Conservation (phyloP, 2,113 vertebrate genomes). For the Eurypyga helias region DNA sequence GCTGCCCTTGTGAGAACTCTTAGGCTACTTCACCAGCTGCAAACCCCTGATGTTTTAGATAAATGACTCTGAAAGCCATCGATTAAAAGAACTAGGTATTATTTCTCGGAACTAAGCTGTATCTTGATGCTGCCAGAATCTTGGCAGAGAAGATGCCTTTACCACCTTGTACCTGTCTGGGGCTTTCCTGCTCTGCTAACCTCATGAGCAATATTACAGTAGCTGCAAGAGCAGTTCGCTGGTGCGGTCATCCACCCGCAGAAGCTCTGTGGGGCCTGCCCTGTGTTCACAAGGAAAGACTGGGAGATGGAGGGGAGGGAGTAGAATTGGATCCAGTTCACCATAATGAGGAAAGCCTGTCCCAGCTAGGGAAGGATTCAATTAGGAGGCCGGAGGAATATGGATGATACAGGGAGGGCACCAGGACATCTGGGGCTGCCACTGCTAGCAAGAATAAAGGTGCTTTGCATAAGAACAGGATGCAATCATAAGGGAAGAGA, state of each 20-base stretch:
- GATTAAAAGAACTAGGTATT: not conserved
- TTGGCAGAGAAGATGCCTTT: not conserved
- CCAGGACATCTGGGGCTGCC: conserved; percentile 35
- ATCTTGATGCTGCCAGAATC: not conserved
- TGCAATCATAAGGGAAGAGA: not conserved
- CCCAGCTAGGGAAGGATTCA: conserved; percentile 37
- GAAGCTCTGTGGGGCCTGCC: conserved; percentile 6
- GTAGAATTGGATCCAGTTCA: conserved; percentile 41
- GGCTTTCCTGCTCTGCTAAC: conserved; percentile 4
- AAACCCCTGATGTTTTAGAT: not conserved
- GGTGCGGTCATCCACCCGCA: not conserved
- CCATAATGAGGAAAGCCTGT: conserved; percentile 52
- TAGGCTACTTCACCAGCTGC: not conserved
- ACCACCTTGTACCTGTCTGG: not conserved
- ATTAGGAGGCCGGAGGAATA: conserved; percentile 43
- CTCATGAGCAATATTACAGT: not conserved
- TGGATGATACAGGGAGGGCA: not conserved
- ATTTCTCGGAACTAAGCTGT: not conserved
- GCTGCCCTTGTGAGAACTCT: not conserved
- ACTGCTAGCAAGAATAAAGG: conserved; percentile 26
- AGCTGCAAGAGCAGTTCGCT: conserved; percentile 4
- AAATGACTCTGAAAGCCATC: not conserved
- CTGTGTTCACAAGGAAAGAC: not conserved
- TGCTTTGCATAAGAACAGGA: conserved; percentile 28
- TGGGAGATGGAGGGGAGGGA: not conserved